Base-by-base conservation (phyloP, 2,113 vertebrate species). In the Maylandia zebra region DNA sequence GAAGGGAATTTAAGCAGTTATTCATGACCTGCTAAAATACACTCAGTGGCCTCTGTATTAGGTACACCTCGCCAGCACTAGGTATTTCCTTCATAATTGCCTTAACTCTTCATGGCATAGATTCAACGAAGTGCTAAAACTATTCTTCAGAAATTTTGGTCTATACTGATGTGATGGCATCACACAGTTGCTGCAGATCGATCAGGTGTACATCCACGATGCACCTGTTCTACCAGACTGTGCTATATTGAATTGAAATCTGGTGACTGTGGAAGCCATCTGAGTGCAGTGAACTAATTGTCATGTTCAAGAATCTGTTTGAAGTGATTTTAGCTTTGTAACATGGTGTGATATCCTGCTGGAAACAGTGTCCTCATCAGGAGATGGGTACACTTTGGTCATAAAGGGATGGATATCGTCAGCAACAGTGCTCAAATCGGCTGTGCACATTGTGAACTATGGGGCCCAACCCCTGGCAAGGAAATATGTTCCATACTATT, bases 11-110 rank as follows among this genome's bases (percentile, higher is more conserved):
- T 61, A 43, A 45, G 38, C 16, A 74, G 24, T 27, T 74, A 10
- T 45, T 74, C 38, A 52, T 32, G 45, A 78, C 6, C 27, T 32
- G 17, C 56, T 50, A 82, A n/a, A 34, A 82, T 82, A 81, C 43
- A 76, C 43, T 0, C 24, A 48, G 24, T 11, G 0, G 4, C 0
- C 43, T 48, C 14, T 30, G 14, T 76, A 30, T 48, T 76, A 48
- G 69, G 24, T 76, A 11, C 69, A 30, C 22, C 41, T 76, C 48
- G 69, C 69, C 14, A 48, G 2, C 5, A 30, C 41, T 0, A 10
- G 8, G 4, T 0, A 27, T 74, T 45, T 17, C 41, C 41, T 76
- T 76, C 69, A 48, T 16, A 76, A 76, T 5, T 76, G 14, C 2
- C 22, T 76, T 48, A 48, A 74, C 24, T 48, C 22, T 76, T 48